phyloP scores from a whole-genome alignment of 1,140 invertebrate genomes.

The Macrostomum lignano region DNA sequence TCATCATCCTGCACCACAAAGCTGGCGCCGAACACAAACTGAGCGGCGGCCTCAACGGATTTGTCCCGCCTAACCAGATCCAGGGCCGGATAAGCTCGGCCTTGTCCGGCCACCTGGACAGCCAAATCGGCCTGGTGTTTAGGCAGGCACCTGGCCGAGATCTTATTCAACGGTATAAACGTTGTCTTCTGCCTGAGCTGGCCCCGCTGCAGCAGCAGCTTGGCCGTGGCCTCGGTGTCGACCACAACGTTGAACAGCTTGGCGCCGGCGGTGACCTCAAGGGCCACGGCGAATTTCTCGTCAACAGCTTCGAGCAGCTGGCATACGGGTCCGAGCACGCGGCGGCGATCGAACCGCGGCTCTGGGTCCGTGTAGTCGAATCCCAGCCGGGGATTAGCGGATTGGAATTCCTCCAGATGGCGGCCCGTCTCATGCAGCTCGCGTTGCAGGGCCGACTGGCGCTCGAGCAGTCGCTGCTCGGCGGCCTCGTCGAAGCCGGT shows the following conservation, averaged over 20 bases:
- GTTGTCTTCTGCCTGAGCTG: conserved; percentile 47
- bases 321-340: conserved; percentile 49
- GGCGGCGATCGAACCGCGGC: conserved; percentile 40
- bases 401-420: background rate
- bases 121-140: conserved; percentile 3
- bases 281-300: conserved; percentile 40
- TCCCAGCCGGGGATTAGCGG: conserved; percentile 32
- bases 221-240: conserved; percentile 52
- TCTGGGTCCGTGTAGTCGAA: conserved; percentile 28
- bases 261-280: conserved; percentile 57
- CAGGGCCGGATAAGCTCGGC: conserved; percentile 53
- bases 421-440: background rate
- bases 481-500: too few species aligned
- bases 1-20: too few species aligned
- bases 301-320: conserved; percentile 47
- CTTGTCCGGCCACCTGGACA: conserved; percentile 23
- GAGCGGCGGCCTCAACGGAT: conserved; percentile 44
- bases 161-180: conserved; percentile 68
- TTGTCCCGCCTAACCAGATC: conserved; percentile 47
- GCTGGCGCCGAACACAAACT: conserved; percentile 66
- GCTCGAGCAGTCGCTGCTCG: too few species aligned
- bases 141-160: conserved; percentile 34
- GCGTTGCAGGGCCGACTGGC: background rate
- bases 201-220: conserved; percentile 50
- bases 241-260: conserved; percentile 71